Conservation (phyloP, 2,113 vertebrate genomes). For the Cheirogaleus medius region DNA sequence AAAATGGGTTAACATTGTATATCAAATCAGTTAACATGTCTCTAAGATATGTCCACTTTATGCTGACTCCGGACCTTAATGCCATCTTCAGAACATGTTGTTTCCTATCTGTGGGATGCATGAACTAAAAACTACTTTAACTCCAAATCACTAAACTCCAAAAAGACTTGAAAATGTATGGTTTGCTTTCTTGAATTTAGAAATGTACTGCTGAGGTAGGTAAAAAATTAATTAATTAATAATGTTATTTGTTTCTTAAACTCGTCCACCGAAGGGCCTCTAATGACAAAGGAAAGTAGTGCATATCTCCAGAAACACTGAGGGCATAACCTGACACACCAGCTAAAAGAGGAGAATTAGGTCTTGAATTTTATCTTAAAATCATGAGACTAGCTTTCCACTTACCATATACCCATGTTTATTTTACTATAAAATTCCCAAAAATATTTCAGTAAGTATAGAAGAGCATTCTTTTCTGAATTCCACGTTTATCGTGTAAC, state of each 20-base stretch:
- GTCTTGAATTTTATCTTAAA: background rate
- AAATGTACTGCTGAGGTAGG: background rate
- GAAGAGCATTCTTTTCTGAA: background rate
- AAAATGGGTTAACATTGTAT: background rate
- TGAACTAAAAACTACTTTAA: background rate
- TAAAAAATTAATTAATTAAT: background rate
- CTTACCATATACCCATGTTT: background rate
- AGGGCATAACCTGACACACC: background rate
- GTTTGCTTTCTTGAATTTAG: background rate
- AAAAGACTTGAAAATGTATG: background rate
- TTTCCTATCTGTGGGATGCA: background rate
- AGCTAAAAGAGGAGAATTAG: background rate
- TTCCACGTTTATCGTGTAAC: background rate
- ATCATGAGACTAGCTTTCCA: background rate
- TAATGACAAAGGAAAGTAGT: background rate
- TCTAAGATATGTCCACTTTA: background rate
- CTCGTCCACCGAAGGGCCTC: background rate
- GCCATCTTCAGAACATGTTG: background rate
- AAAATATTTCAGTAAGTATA: background rate
- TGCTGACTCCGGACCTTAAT: background rate
- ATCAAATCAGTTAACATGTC: background rate
- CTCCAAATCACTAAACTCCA: background rate
- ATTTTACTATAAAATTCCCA: background rate
- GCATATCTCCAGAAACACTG: background rate
- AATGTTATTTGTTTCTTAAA: background rate